Evolutionary conservation across 2,797 vertebrate genomes (phyloP), one percentile per base, ranked within the genome.

Genomic region (Sebastolobus altivelis): DNA sequence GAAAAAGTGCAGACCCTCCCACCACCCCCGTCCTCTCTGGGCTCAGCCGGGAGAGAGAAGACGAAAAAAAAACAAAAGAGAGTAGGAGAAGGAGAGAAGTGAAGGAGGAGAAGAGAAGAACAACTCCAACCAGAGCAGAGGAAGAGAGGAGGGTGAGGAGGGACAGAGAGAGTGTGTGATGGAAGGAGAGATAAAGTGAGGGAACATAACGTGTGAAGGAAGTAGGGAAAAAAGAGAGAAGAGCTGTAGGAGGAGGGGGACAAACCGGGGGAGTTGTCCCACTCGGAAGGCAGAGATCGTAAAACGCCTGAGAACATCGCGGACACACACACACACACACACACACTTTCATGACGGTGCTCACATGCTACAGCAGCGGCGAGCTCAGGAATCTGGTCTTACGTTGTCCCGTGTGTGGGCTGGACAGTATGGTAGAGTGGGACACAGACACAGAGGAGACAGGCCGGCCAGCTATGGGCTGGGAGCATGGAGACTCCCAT

Each of bases 401-500:
- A 65, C 69, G 87, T 66, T 59, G 67, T 43, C 43, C 43, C 1
- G 37, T 59, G 20, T 74, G 65, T 33, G 46, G 67, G 68, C 49
- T 12, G 13, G 12, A 14, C 37, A 46, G 55, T 14, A 54, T 63
- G 60, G 65, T 1, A 54, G 40, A 62, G 54, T 56, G 22, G 0
- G 46, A 82, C 58, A 46, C 3, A 62, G 56, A 61, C 72, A 67
- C 65, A 82, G 65, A 52, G 62, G 43, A 54, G 60, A 8, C 5
- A 68, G 71, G 75, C 71, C 31, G 54, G 94, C 96, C 95, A 96
- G 96, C 95, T 88, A 97, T 98, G 97, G 97, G 96, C 96, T 92
- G 96, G 89, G 93, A 97, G 94, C 93, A 99, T 98, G 98, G 98
- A 98, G 93, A 93, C 96, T 95, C 96, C 97, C 93, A 97, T 98